Evolutionary conservation across 2,797 vertebrate genomes (phyloP).

Genomic region (Hydrocynus forskahlii): DNA sequence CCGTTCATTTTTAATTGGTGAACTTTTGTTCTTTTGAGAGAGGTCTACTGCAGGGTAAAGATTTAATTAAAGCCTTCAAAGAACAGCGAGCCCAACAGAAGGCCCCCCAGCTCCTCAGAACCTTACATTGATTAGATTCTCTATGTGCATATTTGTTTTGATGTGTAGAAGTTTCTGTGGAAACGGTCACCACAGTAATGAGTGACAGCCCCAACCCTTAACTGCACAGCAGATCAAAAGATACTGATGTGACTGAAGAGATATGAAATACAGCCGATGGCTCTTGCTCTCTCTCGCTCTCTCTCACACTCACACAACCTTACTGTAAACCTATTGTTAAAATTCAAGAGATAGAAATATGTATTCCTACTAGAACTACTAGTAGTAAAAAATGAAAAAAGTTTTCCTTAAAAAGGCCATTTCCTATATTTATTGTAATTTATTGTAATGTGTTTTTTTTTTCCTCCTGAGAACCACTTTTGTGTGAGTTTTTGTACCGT

Average conservation of each 20-base stretch:
- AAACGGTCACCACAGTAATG: slow-evolving; percentile 33
- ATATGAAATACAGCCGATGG: background rate
- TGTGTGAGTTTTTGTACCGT: background rate
- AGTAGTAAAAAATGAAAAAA: too few species aligned
- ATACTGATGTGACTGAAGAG: slow-evolving; percentile 16
- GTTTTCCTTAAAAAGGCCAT: too few species aligned
- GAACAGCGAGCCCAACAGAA: slow-evolving; percentile 30
- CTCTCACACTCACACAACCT: background rate
- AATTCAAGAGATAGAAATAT: too few species aligned
- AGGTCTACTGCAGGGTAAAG: slow-evolving; percentile 30
- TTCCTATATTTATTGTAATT: too few species aligned
- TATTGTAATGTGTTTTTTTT: too few species aligned
- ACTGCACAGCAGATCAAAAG: slow-evolving; percentile 33
- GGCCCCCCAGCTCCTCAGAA: slow-evolving; percentile 41
- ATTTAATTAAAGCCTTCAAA: slow-evolving; percentile 65
- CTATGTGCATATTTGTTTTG: slow-evolving; percentile 52
- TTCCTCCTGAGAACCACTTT: too few species aligned
- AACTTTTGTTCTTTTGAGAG: slow-evolving; percentile 46
- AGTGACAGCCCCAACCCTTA: slow-evolving; percentile 5
- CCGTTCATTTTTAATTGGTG: slow-evolving; percentile 42
- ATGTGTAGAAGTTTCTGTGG: slow-evolving; percentile 49
- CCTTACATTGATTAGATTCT: slow-evolving; percentile 42
- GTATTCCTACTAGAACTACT: too few species aligned
- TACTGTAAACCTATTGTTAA: background rate
- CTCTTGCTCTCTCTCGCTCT: background rate